Conservation (phyloP, 1,140 invertebrate species). For the Rhopalosiphum maidis region DNA sequence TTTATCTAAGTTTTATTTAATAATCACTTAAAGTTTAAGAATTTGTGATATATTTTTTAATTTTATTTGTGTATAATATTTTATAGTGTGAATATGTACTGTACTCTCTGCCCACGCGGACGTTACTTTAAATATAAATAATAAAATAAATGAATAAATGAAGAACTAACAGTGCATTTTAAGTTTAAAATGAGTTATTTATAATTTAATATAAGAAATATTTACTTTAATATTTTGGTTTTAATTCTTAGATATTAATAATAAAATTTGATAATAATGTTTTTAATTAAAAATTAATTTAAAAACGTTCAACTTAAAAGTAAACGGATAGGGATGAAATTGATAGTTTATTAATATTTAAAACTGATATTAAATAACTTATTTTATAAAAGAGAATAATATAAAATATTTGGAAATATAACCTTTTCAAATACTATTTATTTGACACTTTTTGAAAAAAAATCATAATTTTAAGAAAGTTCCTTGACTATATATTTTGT, state of each 20-base stretch:
- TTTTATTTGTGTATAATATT: too few species aligned
- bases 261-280: too few species aligned
- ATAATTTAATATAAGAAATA: slow-evolving; percentile 11
- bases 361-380: neutral
- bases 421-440: neutral
- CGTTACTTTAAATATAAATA: too few species aligned
- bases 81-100: too few species aligned
- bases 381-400: neutral
- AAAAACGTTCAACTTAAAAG: too few species aligned
- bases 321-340: neutral
- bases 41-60: too few species aligned
- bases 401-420: neutral
- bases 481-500: neutral
- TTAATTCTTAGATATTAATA: too few species aligned
- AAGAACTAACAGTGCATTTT: neutral
- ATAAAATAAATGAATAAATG: too few species aligned
- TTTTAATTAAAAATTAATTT: too few species aligned
- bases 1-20: too few species aligned
- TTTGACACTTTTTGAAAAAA: neutral
- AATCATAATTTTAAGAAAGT: slow-evolving; percentile 10
- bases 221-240: neutral
- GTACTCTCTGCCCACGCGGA: too few species aligned
- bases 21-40: too few species aligned
- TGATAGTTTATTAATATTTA: neutral
- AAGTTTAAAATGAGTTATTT: neutral